Conservation (phyloP, 2,888 invertebrate species). For the Gari tellinella region DNA sequence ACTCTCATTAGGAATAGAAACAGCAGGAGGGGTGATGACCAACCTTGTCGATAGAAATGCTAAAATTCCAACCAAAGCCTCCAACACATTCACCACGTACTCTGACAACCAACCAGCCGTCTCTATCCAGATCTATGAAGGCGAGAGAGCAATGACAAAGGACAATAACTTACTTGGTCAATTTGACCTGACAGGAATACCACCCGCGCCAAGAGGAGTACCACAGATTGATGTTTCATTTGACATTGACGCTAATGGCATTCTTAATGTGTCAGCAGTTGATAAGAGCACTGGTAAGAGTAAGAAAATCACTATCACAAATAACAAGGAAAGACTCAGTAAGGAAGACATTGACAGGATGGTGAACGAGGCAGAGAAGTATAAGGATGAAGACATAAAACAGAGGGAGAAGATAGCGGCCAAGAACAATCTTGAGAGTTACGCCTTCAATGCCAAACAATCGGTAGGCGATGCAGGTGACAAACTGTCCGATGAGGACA, state of each 20-base stretch:
- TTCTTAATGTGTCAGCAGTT: too few species aligned
- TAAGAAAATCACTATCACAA: constrained; percentile 93
- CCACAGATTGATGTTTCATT: constrained; percentile 88
- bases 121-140: constrained; percentile 90
- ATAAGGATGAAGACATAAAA: constrained; percentile 80
- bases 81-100: too few species aligned
- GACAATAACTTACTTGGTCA: constrained; percentile 90
- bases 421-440: constrained; percentile 77
- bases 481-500: constrained; percentile 88
- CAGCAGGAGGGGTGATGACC: constrained; percentile 82
- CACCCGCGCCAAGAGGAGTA: constrained; percentile 80
- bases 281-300: constrained; percentile 92
- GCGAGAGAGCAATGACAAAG: constrained; percentile 97
- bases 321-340: too few species aligned
- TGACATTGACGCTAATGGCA: too few species aligned
- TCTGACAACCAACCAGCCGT: too few species aligned
- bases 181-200: constrained; percentile 79
- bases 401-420: constrained; percentile 76
- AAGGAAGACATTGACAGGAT: too few species aligned
- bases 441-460: constrained; percentile 84
- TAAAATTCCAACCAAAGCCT: constrained; percentile 83
- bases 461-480: constrained; percentile 86
- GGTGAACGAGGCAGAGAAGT: constrained; percentile 81
- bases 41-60: constrained; percentile 76
- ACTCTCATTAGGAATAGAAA: constrained; percentile 87